These are phyloP conservation scores for Gephyroberyx darwinii DNA, from an alignment of 2,797 vertebrate species.

Conservation along the genomic window DNA sequence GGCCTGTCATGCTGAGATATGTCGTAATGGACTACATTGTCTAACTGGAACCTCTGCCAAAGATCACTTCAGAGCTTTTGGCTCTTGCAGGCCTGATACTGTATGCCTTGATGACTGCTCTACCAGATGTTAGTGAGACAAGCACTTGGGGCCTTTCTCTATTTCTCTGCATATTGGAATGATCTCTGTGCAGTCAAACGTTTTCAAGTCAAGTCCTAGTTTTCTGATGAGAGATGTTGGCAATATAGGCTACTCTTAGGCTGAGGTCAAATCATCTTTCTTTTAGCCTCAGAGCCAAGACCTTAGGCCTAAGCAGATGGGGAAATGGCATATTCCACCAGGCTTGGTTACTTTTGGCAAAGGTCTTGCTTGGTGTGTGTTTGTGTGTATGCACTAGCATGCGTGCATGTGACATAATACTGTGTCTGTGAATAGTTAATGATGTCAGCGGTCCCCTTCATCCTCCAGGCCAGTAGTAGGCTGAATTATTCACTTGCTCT, in stretches of 20 bases:
- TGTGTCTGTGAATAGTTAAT: constrained; percentile 77
- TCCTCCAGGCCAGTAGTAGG: constrained; percentile 60
- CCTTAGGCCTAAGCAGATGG: constrained; percentile 68
- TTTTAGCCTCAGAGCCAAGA: constrained; percentile 33
- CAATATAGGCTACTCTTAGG: neutral
- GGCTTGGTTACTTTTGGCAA: constrained; percentile 45
- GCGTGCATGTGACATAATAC: constrained; percentile 59
- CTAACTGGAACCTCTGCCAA: constrained; percentile 7
- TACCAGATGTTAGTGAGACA: constrained; percentile 14
- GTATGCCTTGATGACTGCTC: constrained; percentile 1
- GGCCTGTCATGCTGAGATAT: neutral
- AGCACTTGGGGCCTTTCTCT: neutral
- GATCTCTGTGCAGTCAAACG: neutral
- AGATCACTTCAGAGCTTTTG: neutral
- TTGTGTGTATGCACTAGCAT: constrained; percentile 27
- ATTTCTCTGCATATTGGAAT: constrained; percentile 19
- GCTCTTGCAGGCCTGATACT: constrained; percentile 3
- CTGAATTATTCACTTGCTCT: constrained; percentile 80
- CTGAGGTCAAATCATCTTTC: constrained; percentile 27
- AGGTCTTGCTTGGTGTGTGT: constrained; percentile 42
- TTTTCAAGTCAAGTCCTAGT: neutral
- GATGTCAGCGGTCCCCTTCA: constrained; percentile 46
- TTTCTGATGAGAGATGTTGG: constrained; percentile 12
- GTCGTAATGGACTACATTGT: constrained; percentile 1
- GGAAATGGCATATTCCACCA: constrained; percentile 17